A percentile compares a stretch with the other conserved stretches of the same genome.
These are phyloP conservation scores for Allophyes oxyacanthae DNA, from an alignment of 2,888 invertebrate genomes.

Conservation along the genomic window DNA sequence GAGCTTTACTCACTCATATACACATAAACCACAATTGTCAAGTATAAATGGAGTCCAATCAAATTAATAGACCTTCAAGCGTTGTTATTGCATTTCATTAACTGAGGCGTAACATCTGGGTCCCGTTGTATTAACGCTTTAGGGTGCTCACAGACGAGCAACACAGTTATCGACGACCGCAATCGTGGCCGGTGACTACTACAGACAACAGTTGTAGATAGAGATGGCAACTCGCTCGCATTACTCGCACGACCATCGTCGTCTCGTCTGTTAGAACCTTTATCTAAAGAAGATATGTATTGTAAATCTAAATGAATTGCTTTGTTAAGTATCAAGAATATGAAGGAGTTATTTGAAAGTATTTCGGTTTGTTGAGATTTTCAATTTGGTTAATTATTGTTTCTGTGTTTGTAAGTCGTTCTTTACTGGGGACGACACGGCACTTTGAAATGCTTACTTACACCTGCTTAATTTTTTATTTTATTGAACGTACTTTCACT, in stretches of 20 bases:
- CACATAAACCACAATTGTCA: conserved; percentile 50
- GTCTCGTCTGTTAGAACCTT: neutral
- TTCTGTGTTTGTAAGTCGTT: conserved; percentile 19
- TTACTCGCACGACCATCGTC: too few relatives aligned
- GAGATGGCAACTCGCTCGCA: too few relatives aligned
- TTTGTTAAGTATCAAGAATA: conserved; percentile 45
- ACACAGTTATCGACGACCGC: too few relatives aligned
- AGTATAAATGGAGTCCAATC: conserved; percentile 63
- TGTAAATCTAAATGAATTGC: conserved; percentile 38
- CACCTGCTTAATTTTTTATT: too few relatives aligned
- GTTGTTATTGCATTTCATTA: conserved; percentile 70
- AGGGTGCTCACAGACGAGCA: neutral
- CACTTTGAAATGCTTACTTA: too few relatives aligned
- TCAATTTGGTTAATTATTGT: conserved; percentile 14
- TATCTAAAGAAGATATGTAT: conserved; percentile 37
- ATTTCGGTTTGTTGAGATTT: conserved; percentile 30
- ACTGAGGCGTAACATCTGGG: conserved; percentile 71
- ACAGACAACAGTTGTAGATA: too few relatives aligned
- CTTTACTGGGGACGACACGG: too few relatives aligned
- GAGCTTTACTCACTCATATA: neutral
- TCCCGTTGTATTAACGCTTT: conserved; percentile 48
- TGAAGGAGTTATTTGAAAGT: conserved; percentile 37
- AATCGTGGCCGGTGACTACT: too few relatives aligned
- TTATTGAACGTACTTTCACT: too few relatives aligned
- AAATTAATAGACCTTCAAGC: conserved; percentile 70